Evolutionary conservation across 2,113 vertebrate genomes (phyloP).

Genomic region (Oncorhynchus keta): DNA sequence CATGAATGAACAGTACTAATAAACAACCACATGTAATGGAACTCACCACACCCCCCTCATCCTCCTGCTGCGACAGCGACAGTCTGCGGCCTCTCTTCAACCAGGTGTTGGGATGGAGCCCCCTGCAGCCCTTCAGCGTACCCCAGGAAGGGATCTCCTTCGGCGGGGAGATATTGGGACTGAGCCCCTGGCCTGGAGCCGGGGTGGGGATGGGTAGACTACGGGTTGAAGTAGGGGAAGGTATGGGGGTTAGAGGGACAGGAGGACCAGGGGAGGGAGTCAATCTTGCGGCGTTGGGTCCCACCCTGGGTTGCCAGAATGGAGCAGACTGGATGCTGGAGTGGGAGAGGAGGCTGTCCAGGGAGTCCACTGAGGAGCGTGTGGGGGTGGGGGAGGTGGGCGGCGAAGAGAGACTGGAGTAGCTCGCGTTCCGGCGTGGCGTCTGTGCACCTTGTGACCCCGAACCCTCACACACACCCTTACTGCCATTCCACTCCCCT

Average conservation of each 20-base stretch:
- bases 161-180: conserved; percentile 29
- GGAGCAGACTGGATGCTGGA: conserved; percentile 7
- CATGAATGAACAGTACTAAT: not conserved
- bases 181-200: not conserved
- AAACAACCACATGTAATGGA: not conserved
- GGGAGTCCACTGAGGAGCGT: conserved; percentile 79
- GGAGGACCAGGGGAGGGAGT: conserved; percentile 32
- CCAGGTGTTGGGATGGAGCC: conserved; percentile 82
- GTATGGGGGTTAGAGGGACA: not conserved
- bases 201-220: not conserved
- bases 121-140: conserved; percentile 63
- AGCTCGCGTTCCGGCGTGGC: conserved; percentile 72
- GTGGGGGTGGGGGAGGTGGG: conserved; percentile 80
- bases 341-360: conserved; percentile 73
- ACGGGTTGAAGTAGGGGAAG: not conserved
- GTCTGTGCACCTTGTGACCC: not conserved
- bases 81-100: conserved; percentile 78
- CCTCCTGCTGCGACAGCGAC: conserved; percentile 73
- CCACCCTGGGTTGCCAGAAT: conserved; percentile 1
- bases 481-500: conserved; percentile 8
- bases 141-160: conserved; percentile 67
- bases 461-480: not conserved
- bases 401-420: conserved; percentile 82
- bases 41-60: conserved; percentile 41
- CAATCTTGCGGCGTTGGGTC: conserved; percentile 46